These are phyloP conservation scores for Hyles vespertilio DNA, from an alignment of 1,140 invertebrate species.

Conservation along the genomic window DNA sequence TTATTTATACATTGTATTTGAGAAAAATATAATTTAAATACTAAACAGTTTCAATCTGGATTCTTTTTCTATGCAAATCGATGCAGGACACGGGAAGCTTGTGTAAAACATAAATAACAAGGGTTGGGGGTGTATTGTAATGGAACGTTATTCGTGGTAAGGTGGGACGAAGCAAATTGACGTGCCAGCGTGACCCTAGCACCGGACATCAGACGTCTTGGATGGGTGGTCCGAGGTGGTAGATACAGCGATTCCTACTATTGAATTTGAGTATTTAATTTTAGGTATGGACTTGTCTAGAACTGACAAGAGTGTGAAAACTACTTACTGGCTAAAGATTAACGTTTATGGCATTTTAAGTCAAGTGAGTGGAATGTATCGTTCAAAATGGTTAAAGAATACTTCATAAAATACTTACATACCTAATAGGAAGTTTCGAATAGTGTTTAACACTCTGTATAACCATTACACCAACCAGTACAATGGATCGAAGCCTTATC, in stretches of 20 bases:
- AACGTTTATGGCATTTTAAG: no score
- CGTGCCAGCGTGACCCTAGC: slow-evolving; percentile 7
- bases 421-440: no score
- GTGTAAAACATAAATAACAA: neutral
- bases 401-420: no score
- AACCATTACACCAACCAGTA: no score
- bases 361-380: no score
- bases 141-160: slow-evolving; percentile 1
- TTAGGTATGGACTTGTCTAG: no score
- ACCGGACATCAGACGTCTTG: neutral
- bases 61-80: neutral
- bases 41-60: neutral
- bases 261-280: neutral
- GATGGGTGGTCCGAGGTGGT: neutral
- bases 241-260: neutral
- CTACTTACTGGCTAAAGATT: no score
- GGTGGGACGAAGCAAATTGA: slow-evolving; percentile 8
- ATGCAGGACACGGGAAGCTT: neutral
- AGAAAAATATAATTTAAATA: neutral
- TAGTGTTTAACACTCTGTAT: no score
- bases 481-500: no score
- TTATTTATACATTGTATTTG: neutral
- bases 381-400: no score
- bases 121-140: slow-evolving; percentile 1
- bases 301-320: no score